phyloP scores from a whole-genome alignment of 2,888 invertebrate genomes.

The Suillia variegata region DNA sequence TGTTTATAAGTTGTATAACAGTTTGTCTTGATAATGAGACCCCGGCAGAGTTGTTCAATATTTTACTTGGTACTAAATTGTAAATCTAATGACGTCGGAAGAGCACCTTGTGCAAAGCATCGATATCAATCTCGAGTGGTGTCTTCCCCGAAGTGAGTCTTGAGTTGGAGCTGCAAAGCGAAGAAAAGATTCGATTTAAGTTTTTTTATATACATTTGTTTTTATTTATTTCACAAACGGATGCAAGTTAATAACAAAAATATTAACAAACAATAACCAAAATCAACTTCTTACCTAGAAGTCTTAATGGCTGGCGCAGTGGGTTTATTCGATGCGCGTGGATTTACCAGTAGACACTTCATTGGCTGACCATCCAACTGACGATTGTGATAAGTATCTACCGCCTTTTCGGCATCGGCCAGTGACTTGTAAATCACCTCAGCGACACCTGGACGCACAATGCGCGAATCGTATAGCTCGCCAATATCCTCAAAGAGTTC shows the following conservation, averaged over 20 bases:
- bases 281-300: constrained; percentile 38
- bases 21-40: no score
- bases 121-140: constrained; percentile 60
- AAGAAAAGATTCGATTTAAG: not conserved
- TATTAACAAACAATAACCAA: no score
- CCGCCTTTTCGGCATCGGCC: constrained; percentile 87
- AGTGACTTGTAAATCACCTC: constrained; percentile 88
- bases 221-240: no score
- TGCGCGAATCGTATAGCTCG: constrained; percentile 79
- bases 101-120: constrained; percentile 60
- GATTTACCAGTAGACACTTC: constrained; percentile 86
- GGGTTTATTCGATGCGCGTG: constrained; percentile 69
- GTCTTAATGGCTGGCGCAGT: constrained; percentile 58
- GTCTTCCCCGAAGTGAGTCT: constrained; percentile 42
- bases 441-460: constrained; percentile 86
- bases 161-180: constrained; percentile 39
- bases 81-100: constrained; percentile 54
- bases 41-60: not conserved
- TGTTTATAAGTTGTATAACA: no score
- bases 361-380: constrained; percentile 93
- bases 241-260: no score
- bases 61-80: constrained; percentile 19
- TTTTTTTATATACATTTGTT: not conserved
- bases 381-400: constrained; percentile 90
- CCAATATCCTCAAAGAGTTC: constrained; percentile 95